phyloP scores from a whole-genome alignment of 2,797 vertebrate species.

The Peromyscus aztecus region DNA sequence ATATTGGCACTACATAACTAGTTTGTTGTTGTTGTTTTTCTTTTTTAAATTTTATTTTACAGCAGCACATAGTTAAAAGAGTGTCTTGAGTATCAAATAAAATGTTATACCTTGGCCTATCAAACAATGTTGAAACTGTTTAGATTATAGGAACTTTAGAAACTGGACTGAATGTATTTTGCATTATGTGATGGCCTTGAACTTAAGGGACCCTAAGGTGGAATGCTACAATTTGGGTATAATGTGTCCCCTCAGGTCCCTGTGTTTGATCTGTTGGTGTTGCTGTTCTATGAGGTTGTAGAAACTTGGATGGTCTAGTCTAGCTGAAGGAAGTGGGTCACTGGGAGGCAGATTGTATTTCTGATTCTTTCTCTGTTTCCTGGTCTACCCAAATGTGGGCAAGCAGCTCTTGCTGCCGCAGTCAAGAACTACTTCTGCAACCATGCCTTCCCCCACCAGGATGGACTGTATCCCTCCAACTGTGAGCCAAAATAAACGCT shows the following conservation, averaged over 20 bases:
- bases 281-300: neutral
- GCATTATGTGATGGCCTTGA: no score
- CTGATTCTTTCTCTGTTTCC: neutral
- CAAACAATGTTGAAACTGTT: neutral
- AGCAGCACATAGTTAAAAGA: neutral
- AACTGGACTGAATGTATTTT: neutral
- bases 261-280: neutral
- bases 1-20: neutral
- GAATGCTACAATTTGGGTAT: neutral
- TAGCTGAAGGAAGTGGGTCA: neutral
- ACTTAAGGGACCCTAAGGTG: no score
- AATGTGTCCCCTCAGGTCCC: no score
- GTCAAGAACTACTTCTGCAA: neutral
- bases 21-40: neutral
- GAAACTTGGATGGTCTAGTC: neutral
- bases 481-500: neutral
- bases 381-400: neutral
- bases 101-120: neutral
- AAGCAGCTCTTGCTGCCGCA: neutral
- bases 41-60: neutral
- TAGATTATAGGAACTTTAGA: neutral
- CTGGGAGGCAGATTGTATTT: neutral
- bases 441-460: no score
- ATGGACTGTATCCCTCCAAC: no score
- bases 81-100: neutral